These are phyloP conservation scores for Autographa gamma DNA, from an alignment of 2,888 invertebrate species.

Conservation along the genomic window DNA sequence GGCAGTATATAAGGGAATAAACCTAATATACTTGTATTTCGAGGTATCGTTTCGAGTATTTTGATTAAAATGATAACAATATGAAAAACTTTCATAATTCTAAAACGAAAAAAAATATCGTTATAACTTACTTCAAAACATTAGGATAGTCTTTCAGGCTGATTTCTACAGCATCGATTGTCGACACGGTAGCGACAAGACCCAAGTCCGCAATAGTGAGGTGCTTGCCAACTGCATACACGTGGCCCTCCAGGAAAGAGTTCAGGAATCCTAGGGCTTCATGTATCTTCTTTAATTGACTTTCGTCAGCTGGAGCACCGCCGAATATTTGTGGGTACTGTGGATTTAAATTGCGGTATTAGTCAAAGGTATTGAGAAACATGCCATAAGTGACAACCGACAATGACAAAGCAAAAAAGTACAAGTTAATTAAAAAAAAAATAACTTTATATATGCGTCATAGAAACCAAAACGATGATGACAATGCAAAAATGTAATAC, in stretches of 20 bases:
- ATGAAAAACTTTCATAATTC: background rate
- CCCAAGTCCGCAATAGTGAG: slow-evolving; percentile 93
- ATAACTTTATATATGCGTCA: no score
- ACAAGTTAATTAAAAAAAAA: no score
- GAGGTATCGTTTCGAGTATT: no score
- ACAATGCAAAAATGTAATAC: no score
- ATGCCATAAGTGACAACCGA: no score
- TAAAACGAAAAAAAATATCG: no score
- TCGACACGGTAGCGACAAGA: slow-evolving; percentile 91
- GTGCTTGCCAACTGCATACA: slow-evolving; percentile 91
- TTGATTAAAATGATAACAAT: background rate
- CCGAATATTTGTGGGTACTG: slow-evolving; percentile 89
- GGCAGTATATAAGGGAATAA: no score
- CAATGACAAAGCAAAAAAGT: no score
- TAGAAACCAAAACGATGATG: no score
- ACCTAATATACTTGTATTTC: no score
- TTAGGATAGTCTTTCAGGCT: slow-evolving; percentile 89
- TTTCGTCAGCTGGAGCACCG: slow-evolving; percentile 87
- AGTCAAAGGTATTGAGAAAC: background rate
- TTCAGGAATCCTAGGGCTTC: slow-evolving; percentile 91
- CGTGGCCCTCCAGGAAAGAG: slow-evolving; percentile 90
- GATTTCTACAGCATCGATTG: slow-evolving; percentile 89
- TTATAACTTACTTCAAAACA: slow-evolving; percentile 54
- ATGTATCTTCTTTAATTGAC: slow-evolving; percentile 89
- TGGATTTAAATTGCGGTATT: background rate